Conservation (phyloP, 92 coral and sea anemone genomes). For the Micromussa lordhowensis region DNA sequence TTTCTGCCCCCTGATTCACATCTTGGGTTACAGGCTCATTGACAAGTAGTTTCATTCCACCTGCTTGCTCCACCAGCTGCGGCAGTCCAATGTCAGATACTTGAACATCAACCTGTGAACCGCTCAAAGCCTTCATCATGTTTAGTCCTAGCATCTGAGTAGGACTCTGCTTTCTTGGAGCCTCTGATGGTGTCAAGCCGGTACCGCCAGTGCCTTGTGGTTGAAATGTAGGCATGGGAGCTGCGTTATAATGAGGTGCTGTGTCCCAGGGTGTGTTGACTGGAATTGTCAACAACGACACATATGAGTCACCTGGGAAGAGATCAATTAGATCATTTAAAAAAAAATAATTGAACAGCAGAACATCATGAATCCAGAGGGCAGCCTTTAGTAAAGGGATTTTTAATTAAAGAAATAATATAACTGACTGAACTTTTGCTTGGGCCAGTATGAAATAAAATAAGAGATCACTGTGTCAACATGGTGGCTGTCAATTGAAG, state of each 20-base stretch:
- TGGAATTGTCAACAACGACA: conserved; percentile 19
- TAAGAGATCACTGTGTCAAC: too few species aligned
- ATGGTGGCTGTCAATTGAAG: too few species aligned
- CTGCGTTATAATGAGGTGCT: conserved; percentile 14
- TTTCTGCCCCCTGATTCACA: not conserved
- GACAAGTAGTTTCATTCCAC: not conserved
- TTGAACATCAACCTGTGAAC: not conserved
- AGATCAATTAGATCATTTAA: not conserved
- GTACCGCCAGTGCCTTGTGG: not conserved
- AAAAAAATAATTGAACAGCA: too few species aligned
- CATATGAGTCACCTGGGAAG: not conserved
- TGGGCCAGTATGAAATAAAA: too few species aligned
- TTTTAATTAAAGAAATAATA: too few species aligned
- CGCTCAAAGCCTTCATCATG: not conserved
- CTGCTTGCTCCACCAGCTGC: not conserved
- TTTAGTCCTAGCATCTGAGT: not conserved
- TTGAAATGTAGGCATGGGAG: conserved; percentile 6
- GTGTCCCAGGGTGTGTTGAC: conserved; percentile 39
- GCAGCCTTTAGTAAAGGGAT: too few species aligned
- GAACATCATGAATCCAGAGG: too few species aligned
- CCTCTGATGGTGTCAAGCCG: not conserved
- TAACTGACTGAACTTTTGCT: not conserved
- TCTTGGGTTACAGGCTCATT: not conserved
- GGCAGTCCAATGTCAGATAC: not conserved
- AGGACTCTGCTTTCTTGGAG: conserved; percentile 1